Evolutionary conservation across 2,888 invertebrate species (phyloP).

Genomic region (Lamellibrachia columna): DNA sequence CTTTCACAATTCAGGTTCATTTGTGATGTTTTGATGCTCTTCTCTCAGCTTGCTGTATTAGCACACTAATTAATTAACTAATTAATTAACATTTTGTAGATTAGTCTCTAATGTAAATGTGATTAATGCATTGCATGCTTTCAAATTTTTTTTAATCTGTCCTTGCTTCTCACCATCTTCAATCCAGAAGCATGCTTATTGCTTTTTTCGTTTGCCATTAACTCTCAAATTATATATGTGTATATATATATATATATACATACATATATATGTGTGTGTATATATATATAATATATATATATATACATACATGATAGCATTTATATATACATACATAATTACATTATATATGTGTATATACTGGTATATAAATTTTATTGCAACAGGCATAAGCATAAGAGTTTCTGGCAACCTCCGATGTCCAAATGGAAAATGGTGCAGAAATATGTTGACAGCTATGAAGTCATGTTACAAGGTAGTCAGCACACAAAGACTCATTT

Average conservation of each 20-base stretch:
- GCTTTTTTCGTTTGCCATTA: not conserved
- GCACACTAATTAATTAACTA: not conserved
- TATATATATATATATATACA: not conserved
- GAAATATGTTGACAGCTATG: not conserved
- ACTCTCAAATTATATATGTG: not conserved
- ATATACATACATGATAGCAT: not conserved
- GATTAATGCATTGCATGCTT: constrained; percentile 13
- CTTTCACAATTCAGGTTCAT: not conserved
- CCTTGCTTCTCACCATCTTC: not conserved
- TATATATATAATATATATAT: not conserved
- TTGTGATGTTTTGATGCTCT: not conserved
- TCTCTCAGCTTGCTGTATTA: not conserved
- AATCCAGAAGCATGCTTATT: not conserved
- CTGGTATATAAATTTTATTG: not conserved
- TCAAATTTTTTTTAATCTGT: not conserved
- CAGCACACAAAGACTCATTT: not conserved
- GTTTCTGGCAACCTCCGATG: not conserved
- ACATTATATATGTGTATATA: not conserved
- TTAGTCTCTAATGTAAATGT: not conserved
- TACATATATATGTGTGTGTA: not conserved
- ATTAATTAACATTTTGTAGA: not conserved
- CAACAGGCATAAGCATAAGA: not conserved
- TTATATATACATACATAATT: not conserved
- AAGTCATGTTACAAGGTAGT: not conserved
- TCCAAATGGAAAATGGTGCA: not conserved